phyloP scores from a whole-genome alignment of 2,888 invertebrate genomes.

The Orthosia gracilis region DNA sequence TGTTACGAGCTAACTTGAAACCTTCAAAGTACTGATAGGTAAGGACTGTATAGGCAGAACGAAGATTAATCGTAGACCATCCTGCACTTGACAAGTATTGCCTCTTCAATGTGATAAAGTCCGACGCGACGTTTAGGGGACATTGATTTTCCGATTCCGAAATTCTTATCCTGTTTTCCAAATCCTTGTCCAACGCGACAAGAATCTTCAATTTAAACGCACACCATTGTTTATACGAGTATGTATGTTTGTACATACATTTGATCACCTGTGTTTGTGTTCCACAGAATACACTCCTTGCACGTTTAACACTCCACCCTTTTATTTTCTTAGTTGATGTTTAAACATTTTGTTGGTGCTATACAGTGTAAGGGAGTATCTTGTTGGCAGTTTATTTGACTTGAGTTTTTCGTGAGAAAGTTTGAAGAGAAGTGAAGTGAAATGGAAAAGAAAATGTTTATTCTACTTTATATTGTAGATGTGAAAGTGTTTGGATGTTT shows the following conservation, averaged over 20 bases:
- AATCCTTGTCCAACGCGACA: slow-evolving; percentile 59
- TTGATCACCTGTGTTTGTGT: slow-evolving; percentile 77
- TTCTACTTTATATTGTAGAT: background rate
- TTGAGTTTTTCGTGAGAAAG: slow-evolving; percentile 1
- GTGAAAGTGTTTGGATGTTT: too few relatives aligned
- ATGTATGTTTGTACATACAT: slow-evolving; percentile 70
- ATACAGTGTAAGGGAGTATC: slow-evolving; percentile 13
- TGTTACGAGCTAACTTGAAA: too few relatives aligned
- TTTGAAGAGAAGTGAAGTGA: background rate
- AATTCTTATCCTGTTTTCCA: background rate
- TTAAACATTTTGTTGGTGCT: slow-evolving; percentile 47
- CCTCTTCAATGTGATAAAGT: too few relatives aligned
- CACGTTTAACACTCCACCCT: slow-evolving; percentile 45
- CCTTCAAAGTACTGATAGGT: too few relatives aligned
- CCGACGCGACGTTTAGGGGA: background rate
- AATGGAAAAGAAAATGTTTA: too few relatives aligned
- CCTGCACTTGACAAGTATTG: too few relatives aligned
- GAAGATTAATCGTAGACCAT: background rate
- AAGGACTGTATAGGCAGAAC: too few relatives aligned
- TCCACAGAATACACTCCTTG: slow-evolving; percentile 33
- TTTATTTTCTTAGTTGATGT: slow-evolving; percentile 55
- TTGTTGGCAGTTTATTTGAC: slow-evolving; percentile 22
- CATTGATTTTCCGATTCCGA: too few relatives aligned
- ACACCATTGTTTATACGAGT: slow-evolving; percentile 74
- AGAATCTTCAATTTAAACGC: slow-evolving; percentile 81